Base-by-base conservation (phyloP, 1,140 invertebrate species). In the Caerostris darwini region DNA sequence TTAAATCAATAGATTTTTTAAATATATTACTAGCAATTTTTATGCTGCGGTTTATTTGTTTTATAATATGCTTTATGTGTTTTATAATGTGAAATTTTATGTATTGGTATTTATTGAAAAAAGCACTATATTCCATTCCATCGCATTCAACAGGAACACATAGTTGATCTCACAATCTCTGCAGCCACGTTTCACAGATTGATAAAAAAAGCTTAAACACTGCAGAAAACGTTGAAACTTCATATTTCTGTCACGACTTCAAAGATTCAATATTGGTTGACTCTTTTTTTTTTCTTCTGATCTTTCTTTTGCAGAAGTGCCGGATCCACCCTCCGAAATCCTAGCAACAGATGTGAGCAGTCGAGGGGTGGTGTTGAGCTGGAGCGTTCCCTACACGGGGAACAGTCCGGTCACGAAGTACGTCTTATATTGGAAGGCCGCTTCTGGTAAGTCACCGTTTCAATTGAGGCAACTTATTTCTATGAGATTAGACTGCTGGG, bases 391-490 rank as follows among this genome's bases (percentile, higher is more conserved):
- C 7, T 96, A 95, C 92, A 95, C 96, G 90, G 96, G 97, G 4
- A 97, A 97, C 95, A 96, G 95, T 90, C 95, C 96, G 3, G 96
- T 97, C 19, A 95, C 95, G 56, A 95, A 95, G 85, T 97, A 96
- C 94, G 88, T 95, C n/a, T 94, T 96, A 61, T 95, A 96, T 77
- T 95, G 95, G 95, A 77, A 77, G 34, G 53, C 71, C 57, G 90
- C 90, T 56, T 85, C 82, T 64, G 89, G 89, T 81, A 90, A 81
- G 71, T 71, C 53, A 54, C 34, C n/a, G n/a, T 77, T 57, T 81
- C 89, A 90, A 90, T 90, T 91, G 86, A 50, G 17, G 86, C 61
- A 88, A 88, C 86, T 88, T 88, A 88, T 88, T 88, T 88, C 86
- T 61, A 88, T 88, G 7, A 34, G 86, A 88, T 88, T 88, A 88